Conservation (phyloP, 2,797 vertebrate genomes). For the Chiloscyllium punctatum region DNA sequence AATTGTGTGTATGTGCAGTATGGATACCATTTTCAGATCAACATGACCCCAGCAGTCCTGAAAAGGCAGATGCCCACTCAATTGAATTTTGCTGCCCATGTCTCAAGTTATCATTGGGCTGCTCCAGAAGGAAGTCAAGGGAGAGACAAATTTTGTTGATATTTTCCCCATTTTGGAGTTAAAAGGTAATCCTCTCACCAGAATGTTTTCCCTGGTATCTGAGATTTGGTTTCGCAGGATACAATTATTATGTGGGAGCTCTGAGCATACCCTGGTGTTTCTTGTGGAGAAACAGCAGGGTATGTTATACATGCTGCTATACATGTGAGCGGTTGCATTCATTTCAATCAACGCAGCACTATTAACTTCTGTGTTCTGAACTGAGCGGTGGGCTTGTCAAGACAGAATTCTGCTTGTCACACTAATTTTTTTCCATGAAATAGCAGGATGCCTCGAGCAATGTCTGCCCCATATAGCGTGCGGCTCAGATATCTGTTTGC, state of each 20-base stretch:
- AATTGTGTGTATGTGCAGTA: too few species aligned
- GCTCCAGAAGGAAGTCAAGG: neutral
- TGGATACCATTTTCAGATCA: neutral
- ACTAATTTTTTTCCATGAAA: neutral
- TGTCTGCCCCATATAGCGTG: neutral
- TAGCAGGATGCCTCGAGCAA: neutral
- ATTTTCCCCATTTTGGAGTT: neutral
- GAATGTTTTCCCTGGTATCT: neutral
- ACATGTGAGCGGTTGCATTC: neutral
- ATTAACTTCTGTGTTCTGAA: neutral
- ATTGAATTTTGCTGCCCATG: neutral
- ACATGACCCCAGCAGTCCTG: too few species aligned
- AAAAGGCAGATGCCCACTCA: neutral
- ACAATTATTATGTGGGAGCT: neutral
- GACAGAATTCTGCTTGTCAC: neutral
- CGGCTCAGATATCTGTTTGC: neutral
- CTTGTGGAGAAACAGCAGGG: neutral
- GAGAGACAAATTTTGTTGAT: neutral
- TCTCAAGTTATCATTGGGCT: neutral
- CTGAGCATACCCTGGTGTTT: neutral
- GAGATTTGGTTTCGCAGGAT: neutral
- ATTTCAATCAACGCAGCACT: neutral
- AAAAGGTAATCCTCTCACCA: neutral
- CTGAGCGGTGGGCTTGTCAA: neutral
- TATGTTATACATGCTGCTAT: too few species aligned